Percentiles rank a stretch among this genome's conserved stretches.
Evolutionary conservation across 2,113 vertebrate species (phyloP).

Genomic region (Neogobius melanostomus): DNA sequence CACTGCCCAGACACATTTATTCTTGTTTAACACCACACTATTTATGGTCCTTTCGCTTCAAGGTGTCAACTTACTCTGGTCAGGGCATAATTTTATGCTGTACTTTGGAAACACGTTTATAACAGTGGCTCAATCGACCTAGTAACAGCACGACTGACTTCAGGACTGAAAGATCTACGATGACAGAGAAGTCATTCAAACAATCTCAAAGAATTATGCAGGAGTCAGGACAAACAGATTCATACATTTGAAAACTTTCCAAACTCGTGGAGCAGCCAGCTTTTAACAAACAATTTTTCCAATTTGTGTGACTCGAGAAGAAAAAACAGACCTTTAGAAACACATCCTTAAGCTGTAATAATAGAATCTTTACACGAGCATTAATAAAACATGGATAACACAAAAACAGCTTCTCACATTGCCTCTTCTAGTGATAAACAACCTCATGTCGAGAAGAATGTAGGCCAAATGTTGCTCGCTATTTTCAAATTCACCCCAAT

Average conservation of each 20-base stretch:
- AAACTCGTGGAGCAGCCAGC: neutral
- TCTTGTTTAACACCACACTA: neutral
- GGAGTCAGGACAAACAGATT: neutral
- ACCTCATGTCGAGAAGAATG: constrained; percentile 3
- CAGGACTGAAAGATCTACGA: neutral
- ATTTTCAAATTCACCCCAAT: constrained; percentile 3
- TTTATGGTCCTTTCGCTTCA: neutral
- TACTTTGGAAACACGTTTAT: neutral
- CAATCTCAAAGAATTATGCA: neutral
- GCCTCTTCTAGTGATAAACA: constrained; percentile 4
- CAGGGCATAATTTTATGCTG: neutral
- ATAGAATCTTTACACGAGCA: neutral
- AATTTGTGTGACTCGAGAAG: neutral
- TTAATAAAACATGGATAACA: constrained; percentile 6
- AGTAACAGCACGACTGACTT: neutral
- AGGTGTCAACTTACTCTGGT: neutral
- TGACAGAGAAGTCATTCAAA: neutral
- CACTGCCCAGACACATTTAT: too few species aligned
- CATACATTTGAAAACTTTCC: neutral
- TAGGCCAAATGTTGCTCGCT: neutral
- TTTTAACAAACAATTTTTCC: neutral
- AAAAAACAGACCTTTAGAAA: neutral
- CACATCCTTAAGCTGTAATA: neutral
- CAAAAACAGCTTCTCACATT: constrained; percentile 1
- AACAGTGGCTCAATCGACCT: too few species aligned